Evolutionary conservation across 2,113 vertebrate species (phyloP), one percentile per base, ranked within the genome.

Genomic region (Sebastes fasciatus): DNA sequence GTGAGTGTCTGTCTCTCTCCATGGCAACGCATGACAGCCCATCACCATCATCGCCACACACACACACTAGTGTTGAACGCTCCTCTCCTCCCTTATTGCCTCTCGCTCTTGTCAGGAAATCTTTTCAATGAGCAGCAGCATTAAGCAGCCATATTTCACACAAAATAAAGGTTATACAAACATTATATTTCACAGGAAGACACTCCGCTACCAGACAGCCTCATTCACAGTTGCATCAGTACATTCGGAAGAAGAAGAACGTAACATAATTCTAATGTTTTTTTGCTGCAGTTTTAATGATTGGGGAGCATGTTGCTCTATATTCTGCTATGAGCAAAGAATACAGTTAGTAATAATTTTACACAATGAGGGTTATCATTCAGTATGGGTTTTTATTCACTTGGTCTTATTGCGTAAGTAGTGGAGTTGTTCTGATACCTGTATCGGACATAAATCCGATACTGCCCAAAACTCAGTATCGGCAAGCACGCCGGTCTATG

Each of bases 1-100:
- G 98, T 99, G 94, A 99, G 98, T 97, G 90, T 91, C 91, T 84
- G 86, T 94, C 89, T 92, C 74, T 94, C 90, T 85, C 95, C 91
- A 95, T 95, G 90, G 94, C 91, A 94, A 95, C 92, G 17, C 74
- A 69, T 86, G 86, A 81, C 91, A 87, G 84, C 86, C 73, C 82
- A 60, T 89, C 87, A 76, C 75, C 79, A 78, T 73, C 76, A 75
- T 66, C 26, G 7, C 65, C 64, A 6, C 66, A 60, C 66, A 67
- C 68, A 63, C 74, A 17, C 11, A 60, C n/a, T 45, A 40, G 21
- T 69, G 63, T 54, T 4, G n/a, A 82, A 63, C 2, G 9, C 67
- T 75, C 82, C 67, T 75, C 82, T 42, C 17, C 74, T 65, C 9
- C 60, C 49, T 55, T 68, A 48, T 61, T 67, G 54, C 80, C 66